These are phyloP conservation scores for Tiliacea citrago DNA, from an alignment of 2,888 invertebrate genomes.

Conservation along the genomic window DNA sequence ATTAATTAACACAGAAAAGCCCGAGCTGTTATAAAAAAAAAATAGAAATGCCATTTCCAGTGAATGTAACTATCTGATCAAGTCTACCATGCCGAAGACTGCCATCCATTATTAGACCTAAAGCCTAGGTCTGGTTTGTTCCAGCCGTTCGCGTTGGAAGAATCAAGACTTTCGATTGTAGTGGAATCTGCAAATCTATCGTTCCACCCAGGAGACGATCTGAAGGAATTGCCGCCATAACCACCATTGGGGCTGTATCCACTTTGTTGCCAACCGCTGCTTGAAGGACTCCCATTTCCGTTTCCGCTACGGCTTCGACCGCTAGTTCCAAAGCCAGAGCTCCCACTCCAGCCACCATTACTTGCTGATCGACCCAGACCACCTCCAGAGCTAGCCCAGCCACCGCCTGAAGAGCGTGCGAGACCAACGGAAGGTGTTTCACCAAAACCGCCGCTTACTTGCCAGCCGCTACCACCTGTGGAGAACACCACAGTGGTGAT, in stretches of 20 bases:
- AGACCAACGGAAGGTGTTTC: conserved; percentile 48
- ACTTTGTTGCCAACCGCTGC: conserved; percentile 39
- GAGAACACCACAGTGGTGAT: neutral
- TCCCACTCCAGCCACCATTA: conserved; percentile 41
- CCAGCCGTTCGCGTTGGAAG: conserved; percentile 38
- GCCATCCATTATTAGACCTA: conserved; percentile 56
- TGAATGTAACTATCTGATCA: neutral
- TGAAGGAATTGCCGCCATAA: conserved; percentile 20
- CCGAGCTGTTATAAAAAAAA: neutral
- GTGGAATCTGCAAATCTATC: conserved; percentile 48
- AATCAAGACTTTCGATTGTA: conserved; percentile 22
- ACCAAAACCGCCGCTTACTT: conserved; percentile 61
- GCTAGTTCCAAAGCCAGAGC: conserved; percentile 17
- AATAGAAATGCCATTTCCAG: neutral
- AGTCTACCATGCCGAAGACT: conserved; percentile 58
- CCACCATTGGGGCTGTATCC: conserved; percentile 26
- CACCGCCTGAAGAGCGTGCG: conserved; percentile 54
- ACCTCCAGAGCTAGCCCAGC: conserved; percentile 56
- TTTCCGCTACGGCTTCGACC: neutral
- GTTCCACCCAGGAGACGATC: conserved; percentile 40
- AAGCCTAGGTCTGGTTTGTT: conserved; percentile 6
- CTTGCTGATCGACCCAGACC: conserved; percentile 34
- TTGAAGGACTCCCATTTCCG: conserved; percentile 20
- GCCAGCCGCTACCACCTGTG: conserved; percentile 71
- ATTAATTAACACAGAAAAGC: conserved; percentile 9